A percentile compares a stretch with the other conserved stretches of the same genome.
These are phyloP conservation scores for Spea hammondii DNA, from an alignment of 2,797 vertebrate species.

Conservation along the genomic window DNA sequence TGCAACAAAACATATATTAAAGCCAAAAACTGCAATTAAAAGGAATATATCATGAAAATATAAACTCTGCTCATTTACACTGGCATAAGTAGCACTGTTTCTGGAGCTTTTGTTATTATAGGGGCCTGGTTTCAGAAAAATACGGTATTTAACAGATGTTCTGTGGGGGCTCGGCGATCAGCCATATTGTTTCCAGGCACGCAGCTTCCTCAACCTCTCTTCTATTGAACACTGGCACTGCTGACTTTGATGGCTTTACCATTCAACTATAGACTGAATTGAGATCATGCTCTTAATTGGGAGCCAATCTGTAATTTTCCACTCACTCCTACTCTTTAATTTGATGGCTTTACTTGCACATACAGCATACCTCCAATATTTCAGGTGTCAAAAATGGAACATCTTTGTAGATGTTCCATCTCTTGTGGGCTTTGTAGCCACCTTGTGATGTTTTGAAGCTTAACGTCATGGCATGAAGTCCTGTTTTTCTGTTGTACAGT, in stretches of 20 bases:
- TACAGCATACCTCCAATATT: too few relatives aligned
- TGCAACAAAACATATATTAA: slow-evolving; percentile 9
- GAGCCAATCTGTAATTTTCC: not conserved
- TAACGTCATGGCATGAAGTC: too few relatives aligned
- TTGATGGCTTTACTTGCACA: too few relatives aligned
- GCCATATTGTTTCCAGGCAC: slow-evolving; percentile 38
- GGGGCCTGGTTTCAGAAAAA: not conserved
- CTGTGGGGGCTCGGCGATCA: slow-evolving; percentile 14
- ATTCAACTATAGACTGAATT: not conserved
- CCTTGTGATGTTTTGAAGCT: too few relatives aligned
- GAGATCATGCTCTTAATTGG: not conserved
- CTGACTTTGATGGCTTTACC: not conserved
- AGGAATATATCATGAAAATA: slow-evolving; percentile 25
- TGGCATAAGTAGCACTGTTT: slow-evolving; percentile 20
- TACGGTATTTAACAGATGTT: slow-evolving; percentile 12
- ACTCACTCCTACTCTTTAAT: not conserved
- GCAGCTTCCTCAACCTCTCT: not conserved
- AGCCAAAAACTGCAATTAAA: slow-evolving; percentile 36
- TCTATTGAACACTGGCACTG: not conserved
- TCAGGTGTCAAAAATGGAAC: too few relatives aligned
- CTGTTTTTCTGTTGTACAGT: too few relatives aligned
- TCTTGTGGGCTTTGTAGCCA: too few relatives aligned
- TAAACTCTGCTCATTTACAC: slow-evolving; percentile 22
- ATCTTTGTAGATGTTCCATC: too few relatives aligned
- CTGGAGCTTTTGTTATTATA: slow-evolving; percentile 6